These are phyloP conservation scores for Phrynocephalus versicolor DNA, from an alignment of 2,113 vertebrate genomes.

Conservation along the genomic window DNA sequence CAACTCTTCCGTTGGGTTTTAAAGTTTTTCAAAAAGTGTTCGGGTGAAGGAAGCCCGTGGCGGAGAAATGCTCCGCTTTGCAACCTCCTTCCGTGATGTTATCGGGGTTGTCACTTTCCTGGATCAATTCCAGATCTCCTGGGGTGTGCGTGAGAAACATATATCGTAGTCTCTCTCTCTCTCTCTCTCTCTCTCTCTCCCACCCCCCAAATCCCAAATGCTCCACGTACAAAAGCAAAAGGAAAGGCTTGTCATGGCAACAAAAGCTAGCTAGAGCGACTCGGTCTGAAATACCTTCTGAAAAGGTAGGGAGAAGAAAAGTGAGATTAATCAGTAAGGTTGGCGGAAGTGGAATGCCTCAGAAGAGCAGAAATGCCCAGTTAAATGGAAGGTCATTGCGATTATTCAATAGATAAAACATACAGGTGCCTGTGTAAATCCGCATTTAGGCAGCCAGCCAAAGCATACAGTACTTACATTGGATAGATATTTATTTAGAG, in stretches of 20 bases:
- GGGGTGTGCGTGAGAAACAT: constrained; percentile 42
- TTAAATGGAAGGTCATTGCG: constrained; percentile 31
- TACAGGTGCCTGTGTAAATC: constrained; percentile 38
- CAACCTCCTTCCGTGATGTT: constrained; percentile 61
- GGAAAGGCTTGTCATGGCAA: constrained; percentile 23
- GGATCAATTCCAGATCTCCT: constrained; percentile 54
- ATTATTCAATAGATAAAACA: constrained; percentile 27
- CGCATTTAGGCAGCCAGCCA: neutral
- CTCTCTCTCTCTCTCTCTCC: neutral
- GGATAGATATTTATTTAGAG: neutral
- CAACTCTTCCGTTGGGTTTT: constrained; percentile 18
- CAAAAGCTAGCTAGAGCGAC: constrained; percentile 32
- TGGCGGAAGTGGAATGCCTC: constrained; percentile 22
- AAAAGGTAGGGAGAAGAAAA: constrained; percentile 1
- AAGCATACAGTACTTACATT: neutral
- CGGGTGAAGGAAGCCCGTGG: constrained; percentile 20
- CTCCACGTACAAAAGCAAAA: constrained; percentile 33
- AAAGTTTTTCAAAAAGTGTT: constrained; percentile 44
- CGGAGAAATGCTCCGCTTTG: constrained; percentile 21
- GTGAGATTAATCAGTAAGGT: constrained; percentile 19
- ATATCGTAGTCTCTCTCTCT: constrained; percentile 18
- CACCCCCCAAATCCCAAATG: neutral
- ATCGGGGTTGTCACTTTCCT: constrained; percentile 56
- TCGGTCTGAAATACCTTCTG: neutral
- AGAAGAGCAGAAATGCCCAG: constrained; percentile 27